phyloP scores from a whole-genome alignment of 1,140 invertebrate species.

The Holotrichia oblita region DNA sequence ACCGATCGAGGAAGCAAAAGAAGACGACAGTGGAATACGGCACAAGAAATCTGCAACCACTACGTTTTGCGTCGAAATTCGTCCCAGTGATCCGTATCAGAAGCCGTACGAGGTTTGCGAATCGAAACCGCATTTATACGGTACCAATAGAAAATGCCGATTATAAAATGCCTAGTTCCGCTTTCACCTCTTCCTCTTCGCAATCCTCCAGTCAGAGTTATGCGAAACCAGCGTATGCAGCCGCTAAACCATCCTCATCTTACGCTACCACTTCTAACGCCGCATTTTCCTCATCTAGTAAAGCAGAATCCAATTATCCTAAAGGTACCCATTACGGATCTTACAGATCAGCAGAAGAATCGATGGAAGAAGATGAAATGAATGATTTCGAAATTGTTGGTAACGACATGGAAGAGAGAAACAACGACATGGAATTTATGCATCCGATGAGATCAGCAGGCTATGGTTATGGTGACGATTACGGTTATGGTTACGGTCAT shows the following conservation, averaged over 20 bases:
- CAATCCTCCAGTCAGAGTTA: slow-evolving; percentile 2
- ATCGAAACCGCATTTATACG: slow-evolving; percentile 40
- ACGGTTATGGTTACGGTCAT: slow-evolving; percentile 45
- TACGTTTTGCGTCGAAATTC: slow-evolving; percentile 60
- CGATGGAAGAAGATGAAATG: slow-evolving; percentile 6
- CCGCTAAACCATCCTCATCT: slow-evolving; percentile 21
- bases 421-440: slow-evolving; percentile 34
- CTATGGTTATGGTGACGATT: slow-evolving; percentile 38
- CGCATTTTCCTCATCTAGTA: neutral
- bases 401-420: slow-evolving; percentile 42
- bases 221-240: neutral
- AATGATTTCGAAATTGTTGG: slow-evolving; percentile 22
- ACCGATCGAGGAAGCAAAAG: neutral
- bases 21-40: slow-evolving; percentile 36
- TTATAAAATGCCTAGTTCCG: neutral
- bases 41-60: slow-evolving; percentile 58
- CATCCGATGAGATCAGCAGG: slow-evolving; percentile 44
- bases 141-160: slow-evolving; percentile 29
- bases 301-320: neutral
- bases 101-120: slow-evolving; percentile 59
- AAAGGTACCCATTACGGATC: slow-evolving; percentile 32
- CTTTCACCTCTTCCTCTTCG: neutral
- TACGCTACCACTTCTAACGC: slow-evolving; percentile 30
- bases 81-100: slow-evolving; percentile 55
- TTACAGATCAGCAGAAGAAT: slow-evolving; percentile 41